Percentiles rank a stretch among this genome's conserved stretches.
These are phyloP conservation scores for Acronicta leporina DNA, from an alignment of 2,888 invertebrate species.

Conservation along the genomic window DNA sequence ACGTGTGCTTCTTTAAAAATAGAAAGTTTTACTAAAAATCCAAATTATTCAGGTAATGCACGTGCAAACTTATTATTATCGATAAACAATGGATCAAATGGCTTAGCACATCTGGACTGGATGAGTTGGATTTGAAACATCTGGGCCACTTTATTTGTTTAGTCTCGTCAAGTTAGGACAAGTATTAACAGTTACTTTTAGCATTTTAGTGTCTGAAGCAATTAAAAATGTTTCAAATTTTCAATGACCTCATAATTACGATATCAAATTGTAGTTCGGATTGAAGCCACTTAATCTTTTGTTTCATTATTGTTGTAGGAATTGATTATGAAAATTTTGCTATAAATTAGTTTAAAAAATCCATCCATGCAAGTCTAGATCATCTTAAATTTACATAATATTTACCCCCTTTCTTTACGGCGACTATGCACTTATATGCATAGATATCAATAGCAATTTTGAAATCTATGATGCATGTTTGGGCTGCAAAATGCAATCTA, in stretches of 20 bases:
- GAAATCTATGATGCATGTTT: too few species aligned
- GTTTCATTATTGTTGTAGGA: too few species aligned
- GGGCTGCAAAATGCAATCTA: too few species aligned
- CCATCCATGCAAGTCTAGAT: too few species aligned
- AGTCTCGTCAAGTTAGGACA: slow-evolving; percentile 37
- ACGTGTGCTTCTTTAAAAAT: slow-evolving; percentile 30
- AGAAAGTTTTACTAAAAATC: slow-evolving; percentile 6
- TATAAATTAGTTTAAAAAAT: too few species aligned
- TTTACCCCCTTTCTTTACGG: too few species aligned
- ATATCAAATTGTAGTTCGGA: not conserved
- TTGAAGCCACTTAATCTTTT: not conserved
- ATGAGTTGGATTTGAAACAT: slow-evolving; percentile 40
- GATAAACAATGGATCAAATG: slow-evolving; percentile 42
- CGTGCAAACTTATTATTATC: slow-evolving; percentile 29
- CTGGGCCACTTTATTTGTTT: slow-evolving; percentile 42
- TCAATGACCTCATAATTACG: not conserved
- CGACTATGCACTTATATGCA: too few species aligned
- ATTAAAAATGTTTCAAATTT: not conserved
- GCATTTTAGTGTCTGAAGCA: slow-evolving; percentile 5
- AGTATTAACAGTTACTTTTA: slow-evolving; percentile 24
- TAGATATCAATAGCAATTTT: too few species aligned
- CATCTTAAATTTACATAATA: too few species aligned
- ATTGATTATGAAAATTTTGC: too few species aligned
- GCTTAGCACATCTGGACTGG: slow-evolving; percentile 49
- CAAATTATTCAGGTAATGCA: slow-evolving; percentile 45